phyloP scores from a whole-genome alignment of 2,113 vertebrate genomes.

The Plectropomus leopardus region DNA sequence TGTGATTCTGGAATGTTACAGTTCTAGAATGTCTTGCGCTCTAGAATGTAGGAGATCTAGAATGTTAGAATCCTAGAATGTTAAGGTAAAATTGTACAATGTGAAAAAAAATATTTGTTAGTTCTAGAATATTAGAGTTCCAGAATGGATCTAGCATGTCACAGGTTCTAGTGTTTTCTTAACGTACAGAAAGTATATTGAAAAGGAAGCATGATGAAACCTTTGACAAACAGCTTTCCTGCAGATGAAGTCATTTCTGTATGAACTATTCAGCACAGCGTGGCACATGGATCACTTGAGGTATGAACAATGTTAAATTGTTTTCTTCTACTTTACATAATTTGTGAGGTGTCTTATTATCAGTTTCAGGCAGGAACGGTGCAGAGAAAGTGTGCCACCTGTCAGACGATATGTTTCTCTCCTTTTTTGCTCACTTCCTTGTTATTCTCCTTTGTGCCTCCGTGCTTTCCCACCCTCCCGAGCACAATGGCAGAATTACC shows the following conservation, averaged over 20 bases:
- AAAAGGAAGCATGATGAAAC: not conserved
- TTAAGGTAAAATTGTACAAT: no score
- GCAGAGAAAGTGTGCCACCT: conserved; percentile 59
- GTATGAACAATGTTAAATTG: conserved; percentile 7
- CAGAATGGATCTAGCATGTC: no score
- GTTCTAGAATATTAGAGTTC: no score
- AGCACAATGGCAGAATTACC: conserved; percentile 52
- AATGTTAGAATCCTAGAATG: no score
- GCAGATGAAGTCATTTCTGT: not conserved
- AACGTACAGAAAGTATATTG: not conserved
- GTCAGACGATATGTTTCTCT: conserved; percentile 40
- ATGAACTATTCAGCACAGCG: not conserved
- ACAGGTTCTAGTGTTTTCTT: not conserved
- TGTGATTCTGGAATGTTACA: no score
- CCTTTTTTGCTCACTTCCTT: conserved; percentile 37
- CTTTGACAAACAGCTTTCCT: not conserved
- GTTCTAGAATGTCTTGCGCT: no score
- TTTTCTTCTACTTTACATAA: conserved; percentile 27
- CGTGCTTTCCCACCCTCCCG: conserved; percentile 54
- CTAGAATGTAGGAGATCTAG: no score
- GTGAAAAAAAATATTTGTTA: no score
- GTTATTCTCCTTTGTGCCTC: conserved; percentile 48
- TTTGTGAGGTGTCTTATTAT: conserved; percentile 33
- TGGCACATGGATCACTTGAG: not conserved
- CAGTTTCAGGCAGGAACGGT: conserved; percentile 28